Evolutionary conservation across 2,888 invertebrate genomes (phyloP).

Genomic region (Pristionchus entomophagus): DNA sequence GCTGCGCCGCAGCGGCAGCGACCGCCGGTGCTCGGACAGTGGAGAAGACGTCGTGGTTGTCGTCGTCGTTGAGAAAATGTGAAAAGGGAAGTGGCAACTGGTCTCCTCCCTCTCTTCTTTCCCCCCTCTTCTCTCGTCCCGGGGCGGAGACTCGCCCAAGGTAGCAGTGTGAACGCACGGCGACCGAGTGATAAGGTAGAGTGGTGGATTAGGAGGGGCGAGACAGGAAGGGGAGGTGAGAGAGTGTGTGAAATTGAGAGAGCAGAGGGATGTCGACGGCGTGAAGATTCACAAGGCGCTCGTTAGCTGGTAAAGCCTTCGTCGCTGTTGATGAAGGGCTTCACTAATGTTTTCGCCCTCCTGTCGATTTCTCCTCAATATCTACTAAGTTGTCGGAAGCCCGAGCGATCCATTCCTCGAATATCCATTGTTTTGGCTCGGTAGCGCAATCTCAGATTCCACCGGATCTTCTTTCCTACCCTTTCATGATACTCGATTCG

Average conservation of each 20-base stretch:
- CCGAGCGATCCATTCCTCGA: too few relatives aligned
- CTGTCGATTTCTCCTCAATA: too few relatives aligned
- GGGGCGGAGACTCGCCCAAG: constrained; percentile 29
- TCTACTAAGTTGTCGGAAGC: too few relatives aligned
- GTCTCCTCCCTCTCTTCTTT: neutral
- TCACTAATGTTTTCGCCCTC: constrained; percentile 22
- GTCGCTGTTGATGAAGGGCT: neutral
- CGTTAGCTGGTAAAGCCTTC: neutral
- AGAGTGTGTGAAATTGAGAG: neutral
- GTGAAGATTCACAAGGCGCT: neutral
- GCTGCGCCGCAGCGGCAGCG: constrained; percentile 7
- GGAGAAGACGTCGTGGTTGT: neutral
- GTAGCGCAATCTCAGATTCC: neutral
- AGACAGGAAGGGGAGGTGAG: constrained; percentile 5
- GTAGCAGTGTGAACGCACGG: too few relatives aligned
- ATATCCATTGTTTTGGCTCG: neutral
- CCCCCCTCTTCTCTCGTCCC: neutral
- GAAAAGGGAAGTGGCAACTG: neutral
- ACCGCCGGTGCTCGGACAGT: neutral
- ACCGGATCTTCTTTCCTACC: neutral
- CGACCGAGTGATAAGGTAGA: constrained; percentile 12
- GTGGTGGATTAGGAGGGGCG: neutral
- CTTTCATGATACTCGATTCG: neutral
- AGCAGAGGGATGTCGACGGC: too few relatives aligned
- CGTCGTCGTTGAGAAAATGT: neutral